Evolutionary conservation across 2,797 vertebrate species (phyloP).

Genomic region (Podargus strigoides): DNA sequence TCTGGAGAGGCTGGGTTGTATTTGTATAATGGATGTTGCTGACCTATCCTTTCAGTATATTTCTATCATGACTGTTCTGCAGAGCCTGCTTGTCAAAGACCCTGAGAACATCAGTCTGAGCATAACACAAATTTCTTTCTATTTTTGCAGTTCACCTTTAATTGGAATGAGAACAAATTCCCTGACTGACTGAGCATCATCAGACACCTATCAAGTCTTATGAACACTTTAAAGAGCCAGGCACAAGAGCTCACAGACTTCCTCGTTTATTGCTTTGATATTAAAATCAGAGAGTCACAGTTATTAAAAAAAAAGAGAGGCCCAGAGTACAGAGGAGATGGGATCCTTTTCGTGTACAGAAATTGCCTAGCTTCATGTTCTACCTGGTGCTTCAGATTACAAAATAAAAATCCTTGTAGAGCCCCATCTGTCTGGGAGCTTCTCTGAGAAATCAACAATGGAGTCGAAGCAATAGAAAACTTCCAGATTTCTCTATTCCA

Average conservation of each 20-base stretch:
- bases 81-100: not conserved
- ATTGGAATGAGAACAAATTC: not conserved
- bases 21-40: not conserved
- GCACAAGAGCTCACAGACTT: not conserved
- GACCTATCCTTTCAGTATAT: not conserved
- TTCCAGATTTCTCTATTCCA: not conserved
- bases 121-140: not conserved
- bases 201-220: constrained; percentile 10
- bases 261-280: constrained; percentile 32
- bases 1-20: not conserved
- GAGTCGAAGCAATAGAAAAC: not conserved
- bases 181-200: not conserved
- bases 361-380: not conserved
- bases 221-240: not conserved
- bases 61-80: not conserved
- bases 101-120: not conserved
- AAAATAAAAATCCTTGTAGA: not conserved
- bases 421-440: not conserved
- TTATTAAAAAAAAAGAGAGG: not conserved
- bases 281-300: not conserved
- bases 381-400: not conserved
- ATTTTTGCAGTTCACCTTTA: constrained; percentile 8
- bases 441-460: not conserved
- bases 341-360: not conserved
- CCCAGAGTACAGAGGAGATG: not conserved